These are phyloP conservation scores for Erithacus rubecula DNA, from an alignment of 2,797 vertebrate species.

Conservation along the genomic window DNA sequence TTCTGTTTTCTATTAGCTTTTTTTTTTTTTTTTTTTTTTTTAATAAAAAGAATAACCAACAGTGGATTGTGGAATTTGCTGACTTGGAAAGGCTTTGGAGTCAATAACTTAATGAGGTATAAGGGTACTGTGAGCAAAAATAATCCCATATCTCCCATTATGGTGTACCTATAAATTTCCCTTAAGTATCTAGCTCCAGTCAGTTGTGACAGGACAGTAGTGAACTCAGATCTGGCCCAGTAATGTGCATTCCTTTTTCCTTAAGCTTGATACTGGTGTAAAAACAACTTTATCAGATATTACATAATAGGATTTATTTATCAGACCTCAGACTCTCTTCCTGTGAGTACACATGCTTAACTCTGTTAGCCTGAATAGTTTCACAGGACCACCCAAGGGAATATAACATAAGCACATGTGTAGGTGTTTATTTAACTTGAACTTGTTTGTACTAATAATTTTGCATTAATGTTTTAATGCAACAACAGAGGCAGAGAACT, in stretches of 20 bases:
- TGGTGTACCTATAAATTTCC: background rate
- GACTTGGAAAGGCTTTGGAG: background rate
- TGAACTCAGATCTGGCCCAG: background rate
- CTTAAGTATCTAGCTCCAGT: background rate
- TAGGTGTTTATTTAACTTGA: background rate
- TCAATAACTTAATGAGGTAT: background rate
- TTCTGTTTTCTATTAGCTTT: background rate
- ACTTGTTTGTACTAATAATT: background rate
- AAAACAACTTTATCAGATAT: conserved; percentile 61
- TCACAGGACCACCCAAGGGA: conserved; percentile 41
- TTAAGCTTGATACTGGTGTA: background rate
- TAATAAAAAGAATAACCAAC: background rate
- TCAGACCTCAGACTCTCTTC: conserved; percentile 12
- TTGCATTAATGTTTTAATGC: background rate
- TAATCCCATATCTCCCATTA: background rate
- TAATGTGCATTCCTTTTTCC: background rate
- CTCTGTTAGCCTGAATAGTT: conserved; percentile 2
- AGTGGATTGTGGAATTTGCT: background rate
- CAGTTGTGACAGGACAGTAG: background rate
- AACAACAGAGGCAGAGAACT: background rate
- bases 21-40: background rate
- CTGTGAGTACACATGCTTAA: conserved; percentile 27
- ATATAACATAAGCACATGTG: background rate
- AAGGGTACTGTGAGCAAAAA: background rate
- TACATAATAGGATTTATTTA: conserved; percentile 50